These are phyloP conservation scores for Chaetophractus vellerosus DNA, from an alignment of 2,797 vertebrate species.

Conservation along the genomic window DNA sequence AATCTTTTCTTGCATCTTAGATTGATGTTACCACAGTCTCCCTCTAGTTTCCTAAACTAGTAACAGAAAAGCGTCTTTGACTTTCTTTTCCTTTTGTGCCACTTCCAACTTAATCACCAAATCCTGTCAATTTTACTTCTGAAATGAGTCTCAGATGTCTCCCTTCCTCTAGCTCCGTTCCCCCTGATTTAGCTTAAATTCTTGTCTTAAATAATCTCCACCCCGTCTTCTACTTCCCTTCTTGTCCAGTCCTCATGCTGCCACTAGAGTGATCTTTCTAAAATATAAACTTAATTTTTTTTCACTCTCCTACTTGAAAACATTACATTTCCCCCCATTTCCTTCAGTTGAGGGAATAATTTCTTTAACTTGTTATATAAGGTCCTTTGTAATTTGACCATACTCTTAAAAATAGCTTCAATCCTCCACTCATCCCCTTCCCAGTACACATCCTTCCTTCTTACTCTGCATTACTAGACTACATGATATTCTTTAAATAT, in stretches of 20 bases:
- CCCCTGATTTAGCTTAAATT: background rate
- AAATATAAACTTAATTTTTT: constrained; percentile 35
- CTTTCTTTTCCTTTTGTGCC: background rate
- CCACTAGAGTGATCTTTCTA: constrained; percentile 38
- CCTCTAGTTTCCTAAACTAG: constrained; percentile 38
- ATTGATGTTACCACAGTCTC: background rate
- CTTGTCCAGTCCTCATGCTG: constrained; percentile 1
- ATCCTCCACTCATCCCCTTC: background rate
- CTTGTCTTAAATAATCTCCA: background rate
- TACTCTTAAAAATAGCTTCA: background rate
- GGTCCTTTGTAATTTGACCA: background rate
- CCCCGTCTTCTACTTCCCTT: background rate
- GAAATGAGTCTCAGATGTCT: background rate
- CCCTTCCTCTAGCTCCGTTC: background rate
- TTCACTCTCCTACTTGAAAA: background rate
- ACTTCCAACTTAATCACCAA: background rate
- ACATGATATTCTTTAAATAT: constrained; percentile 32
- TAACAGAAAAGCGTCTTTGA: constrained; percentile 18
- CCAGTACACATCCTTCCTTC: background rate
- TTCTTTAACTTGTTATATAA: background rate
- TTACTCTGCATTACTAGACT: background rate
- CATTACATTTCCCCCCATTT: background rate
- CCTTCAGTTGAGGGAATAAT: background rate
- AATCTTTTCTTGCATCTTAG: background rate
- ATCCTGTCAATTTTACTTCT: background rate